Evolutionary conservation across 2,797 vertebrate genomes (phyloP), one percentile per base, ranked within the genome.

Genomic region (Sebastolobus altivelis): DNA sequence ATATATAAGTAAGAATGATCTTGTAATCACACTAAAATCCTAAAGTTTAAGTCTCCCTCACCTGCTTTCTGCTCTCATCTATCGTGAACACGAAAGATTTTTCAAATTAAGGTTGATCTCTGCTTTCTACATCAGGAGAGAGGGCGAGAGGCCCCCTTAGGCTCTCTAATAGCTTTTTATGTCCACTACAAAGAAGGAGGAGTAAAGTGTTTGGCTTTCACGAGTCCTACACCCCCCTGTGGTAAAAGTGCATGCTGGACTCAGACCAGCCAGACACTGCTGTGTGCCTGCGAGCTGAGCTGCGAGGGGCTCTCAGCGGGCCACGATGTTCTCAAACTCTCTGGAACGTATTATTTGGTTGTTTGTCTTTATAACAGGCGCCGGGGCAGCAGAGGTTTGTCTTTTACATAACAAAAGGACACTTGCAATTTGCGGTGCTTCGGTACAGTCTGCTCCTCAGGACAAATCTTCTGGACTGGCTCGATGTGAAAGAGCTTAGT

Each of bases 121-220:
- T 65, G 29, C 60, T 71, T 77, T 52, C 59, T 54, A 12, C 52
- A 78, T 73, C 63, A 81, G 83, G 16, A 46, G 43, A 46, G 16
- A 16, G 7, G 58, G 55, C 1, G 27, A 80, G 76, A 60, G 29
- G 38, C 72, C 77, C 62, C 77, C 73, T 60, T 5, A 74, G 90
- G 93, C 73, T 60, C 67, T 90, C 82, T 92, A 88, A 93, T 88
- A 90, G 92, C 86, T 90, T 95, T 94, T 92, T 82, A 92, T 88
- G 85, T 89, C 74, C 43, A 54, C 81, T 83, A 84, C 80, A 89
- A 85, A 88, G 87, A 84, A 27, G 43, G 72, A 68, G 69, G 65
- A 55, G 78, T 31, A 2, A 72, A 65, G 59, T 20, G 9, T 75
- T 73, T 73, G 65, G 54, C 77, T 89, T 89, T 86, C 67, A 91